Conservation (phyloP, 2,797 vertebrate genomes). For the Nyctibius grandis region DNA sequence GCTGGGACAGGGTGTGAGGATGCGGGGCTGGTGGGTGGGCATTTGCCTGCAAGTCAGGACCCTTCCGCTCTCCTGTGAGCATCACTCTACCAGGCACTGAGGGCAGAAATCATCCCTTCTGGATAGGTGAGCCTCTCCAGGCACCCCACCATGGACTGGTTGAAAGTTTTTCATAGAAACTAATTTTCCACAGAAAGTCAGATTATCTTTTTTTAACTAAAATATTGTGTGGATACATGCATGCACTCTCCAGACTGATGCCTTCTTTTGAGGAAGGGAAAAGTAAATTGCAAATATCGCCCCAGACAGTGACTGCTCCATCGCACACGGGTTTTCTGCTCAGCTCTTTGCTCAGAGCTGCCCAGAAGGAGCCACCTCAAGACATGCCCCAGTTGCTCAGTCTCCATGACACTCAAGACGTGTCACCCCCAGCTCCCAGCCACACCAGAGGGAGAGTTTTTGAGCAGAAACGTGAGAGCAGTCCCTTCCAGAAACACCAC, state of each 20-base stretch:
- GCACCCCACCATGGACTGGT: background rate
- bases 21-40: rapidly evolving
- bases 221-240: rapidly evolving
- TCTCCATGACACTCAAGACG: background rate
- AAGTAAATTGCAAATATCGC: background rate
- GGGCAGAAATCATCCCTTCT: background rate
- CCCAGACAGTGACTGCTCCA: background rate
- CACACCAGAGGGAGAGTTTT: background rate
- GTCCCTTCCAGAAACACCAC: background rate
- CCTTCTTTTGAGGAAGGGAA: background rate
- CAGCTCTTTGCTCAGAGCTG: background rate
- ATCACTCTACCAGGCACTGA: background rate
- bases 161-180: background rate
- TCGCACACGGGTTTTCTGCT: background rate
- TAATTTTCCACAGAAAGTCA: background rate
- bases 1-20: background rate
- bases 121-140: background rate
- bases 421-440: background rate
- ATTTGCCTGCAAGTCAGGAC: background rate
- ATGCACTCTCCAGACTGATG: rapidly evolving
- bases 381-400: background rate
- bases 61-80: background rate
- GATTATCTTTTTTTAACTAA: background rate
- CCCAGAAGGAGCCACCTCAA: background rate
- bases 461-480: background rate